phyloP scores from a whole-genome alignment of 2,888 invertebrate genomes.

The Acanthococcus lagerstroemiae region DNA sequence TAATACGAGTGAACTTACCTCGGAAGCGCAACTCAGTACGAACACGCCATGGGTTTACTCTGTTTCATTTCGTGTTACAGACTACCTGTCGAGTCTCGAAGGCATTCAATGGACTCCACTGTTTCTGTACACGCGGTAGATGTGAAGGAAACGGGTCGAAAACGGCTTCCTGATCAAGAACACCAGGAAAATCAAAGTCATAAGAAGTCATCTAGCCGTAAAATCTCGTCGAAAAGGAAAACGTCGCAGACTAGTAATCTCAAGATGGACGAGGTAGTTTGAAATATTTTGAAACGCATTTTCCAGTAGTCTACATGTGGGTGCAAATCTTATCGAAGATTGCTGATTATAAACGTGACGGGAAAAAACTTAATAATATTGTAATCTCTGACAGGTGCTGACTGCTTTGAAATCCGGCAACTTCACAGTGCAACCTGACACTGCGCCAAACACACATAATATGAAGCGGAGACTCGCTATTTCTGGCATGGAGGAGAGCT shows the following conservation, averaged over 20 bases:
- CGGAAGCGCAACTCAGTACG: too few species aligned
- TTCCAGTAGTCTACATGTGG: too few species aligned
- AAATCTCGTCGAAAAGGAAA: neutral
- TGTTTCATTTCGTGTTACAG: conserved; percentile 41
- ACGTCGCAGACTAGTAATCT: neutral
- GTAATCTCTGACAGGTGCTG: conserved; percentile 3
- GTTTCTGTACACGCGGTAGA: conserved; percentile 75
- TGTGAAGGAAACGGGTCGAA: conserved; percentile 54
- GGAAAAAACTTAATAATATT: too few species aligned
- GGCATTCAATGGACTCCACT: conserved; percentile 81
- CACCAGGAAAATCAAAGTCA: conserved; percentile 36
- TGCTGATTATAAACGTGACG: too few species aligned
- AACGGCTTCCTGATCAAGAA: conserved; percentile 47
- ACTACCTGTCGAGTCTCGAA: conserved; percentile 73
- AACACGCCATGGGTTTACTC: too few species aligned
- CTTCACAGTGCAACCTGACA: neutral
- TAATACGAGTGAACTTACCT: conserved; percentile 32
- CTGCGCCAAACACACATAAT: conserved; percentile 12
- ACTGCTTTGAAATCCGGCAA: neutral
- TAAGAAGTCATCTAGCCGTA: neutral
- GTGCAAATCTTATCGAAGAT: too few species aligned
- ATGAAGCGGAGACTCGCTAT: conserved; percentile 20
- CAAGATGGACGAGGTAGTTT: conserved; percentile 19
- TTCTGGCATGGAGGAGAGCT: conserved; percentile 8
- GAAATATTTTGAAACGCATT: too few species aligned